Evolutionary conservation across 2,888 invertebrate species (phyloP), one percentile per base, ranked within the genome.

Genomic region (Thelaira solivaga): DNA sequence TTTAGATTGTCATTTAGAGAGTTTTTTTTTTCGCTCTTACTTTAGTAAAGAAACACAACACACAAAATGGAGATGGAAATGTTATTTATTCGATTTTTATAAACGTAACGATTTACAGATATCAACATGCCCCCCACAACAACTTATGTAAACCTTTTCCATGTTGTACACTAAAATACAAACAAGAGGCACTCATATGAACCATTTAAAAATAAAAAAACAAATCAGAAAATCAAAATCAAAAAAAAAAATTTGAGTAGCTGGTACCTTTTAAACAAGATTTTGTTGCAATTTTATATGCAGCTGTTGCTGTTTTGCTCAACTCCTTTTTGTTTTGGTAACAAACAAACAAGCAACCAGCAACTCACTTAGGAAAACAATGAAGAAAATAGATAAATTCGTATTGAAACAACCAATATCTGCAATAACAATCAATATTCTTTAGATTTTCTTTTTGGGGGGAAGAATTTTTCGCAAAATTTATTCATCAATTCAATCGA

Each of bases 401-500:
- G 22, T 36, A 62, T 31, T 20, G 11, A 11, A 51, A 41, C 49
- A 61, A 61, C 43, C 36, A 39, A 64, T 39, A 67, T 55, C 67
- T 55, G 31, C 22, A 73, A 51, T 57, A 57, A 65, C 59, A 53
- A 68, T 67, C 72, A 41, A 74, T 67, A 39, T 57, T 39, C 1
- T 22, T 24, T 34, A 18, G 22, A n/a, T 22, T 62, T 29, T 45
- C 8, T 45, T 43, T 67, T 72, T 39, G 29, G 8, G 13, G n/a
- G n/a, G n/a, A n/a, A n/a, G n/a, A 53, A 18, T 43, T 55, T 76
- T 59, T 41, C 29, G 7, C n/a, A 13, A 74, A 78, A 78, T 78
- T 78, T 74, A 78, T 78, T 69, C 69, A 78, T 78, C 74, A 78
- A 74, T 78, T 74, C 74, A 74, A 74, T 78, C 74, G 74, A 65